Base-by-base conservation (phyloP, 2,113 vertebrate species). In the Scomber japonicus region DNA sequence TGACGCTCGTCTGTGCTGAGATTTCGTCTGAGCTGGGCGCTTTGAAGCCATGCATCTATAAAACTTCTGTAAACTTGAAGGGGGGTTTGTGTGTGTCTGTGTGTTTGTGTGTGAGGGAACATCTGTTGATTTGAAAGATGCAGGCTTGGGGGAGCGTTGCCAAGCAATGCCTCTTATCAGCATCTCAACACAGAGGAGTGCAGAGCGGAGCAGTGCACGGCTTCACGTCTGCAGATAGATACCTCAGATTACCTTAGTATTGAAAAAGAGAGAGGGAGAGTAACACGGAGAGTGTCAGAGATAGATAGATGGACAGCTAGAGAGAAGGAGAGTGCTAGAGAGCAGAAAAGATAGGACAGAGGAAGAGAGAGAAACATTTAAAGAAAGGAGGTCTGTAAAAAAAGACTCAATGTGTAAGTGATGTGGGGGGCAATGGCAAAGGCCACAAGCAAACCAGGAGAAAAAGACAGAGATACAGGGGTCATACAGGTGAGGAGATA, bases 51-150 rank as follows among this genome's bases (percentile, higher is more conserved):
- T 49, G 53, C 74, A 80, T 89, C 88, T 81, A 59, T 82, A 82
- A 89, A 85, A 90, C 77, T 86, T 91, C 71, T 81, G 67, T 86
- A 85, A 89, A 91, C 74, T 92, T 85, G 75, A 85, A 90, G 62
- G 11, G 67, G 80, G 11, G 46, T 59, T 56, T 69, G 57, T 66
- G 65, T 55, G 76, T 71, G 72, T 74, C 64, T 75, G 78, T 76
- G 68, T 71, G 50, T 62, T 30, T 89, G 78, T 83, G 77, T 62
- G 80, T 62, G 24, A 57, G 55, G 75, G 72, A 91, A 89, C 89
- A 93, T 91, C 91, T 92, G 92, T 91, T 92, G 90, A 93, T 91
- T 81, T 91, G 73, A 83, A 84, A 90, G 92, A 91, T 90, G 88
- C 85, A 86, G 88, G 86, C 85, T 85, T 83, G 80, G 75, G 83